Conservation (phyloP, 2,888 invertebrate species). For the Anaspis maculata region DNA sequence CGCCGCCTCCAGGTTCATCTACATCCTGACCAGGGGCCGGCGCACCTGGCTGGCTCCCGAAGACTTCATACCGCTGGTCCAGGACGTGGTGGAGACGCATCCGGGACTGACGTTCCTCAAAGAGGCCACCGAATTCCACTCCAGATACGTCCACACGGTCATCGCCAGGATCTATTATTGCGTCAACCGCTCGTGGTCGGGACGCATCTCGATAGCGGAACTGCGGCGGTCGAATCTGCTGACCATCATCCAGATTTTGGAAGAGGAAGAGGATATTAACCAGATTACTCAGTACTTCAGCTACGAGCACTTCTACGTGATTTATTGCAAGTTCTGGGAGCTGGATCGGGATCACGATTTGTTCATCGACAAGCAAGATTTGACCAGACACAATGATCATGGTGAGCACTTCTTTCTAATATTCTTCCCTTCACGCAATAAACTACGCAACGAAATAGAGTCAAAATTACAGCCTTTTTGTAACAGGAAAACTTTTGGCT, state of each 20-base stretch:
- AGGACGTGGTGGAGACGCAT: constrained; percentile 98
- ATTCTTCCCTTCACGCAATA: not conserved
- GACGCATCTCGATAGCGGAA: constrained; percentile 81
- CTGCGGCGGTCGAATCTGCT: constrained; percentile 85
- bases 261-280: constrained; percentile 96
- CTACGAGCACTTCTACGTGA: constrained; percentile 99
- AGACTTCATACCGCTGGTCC: constrained; percentile 88
- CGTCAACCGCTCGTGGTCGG: constrained; percentile 90
- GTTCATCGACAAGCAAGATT: constrained; percentile 87
- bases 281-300: constrained; percentile 86
- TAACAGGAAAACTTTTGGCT: no score
- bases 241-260: constrained; percentile 70
- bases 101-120: constrained; percentile 95
- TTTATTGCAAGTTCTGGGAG: constrained; percentile 99
- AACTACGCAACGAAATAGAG: no score
- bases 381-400: constrained; percentile 92
- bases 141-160: constrained; percentile 96
- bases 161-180: constrained; percentile 96
- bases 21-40: constrained; percentile 70
- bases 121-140: constrained; percentile 97
- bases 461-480: no score
- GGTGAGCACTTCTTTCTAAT: constrained; percentile 50
- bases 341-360: constrained; percentile 97
- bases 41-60: constrained; percentile 67
- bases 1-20: constrained; percentile 79